Evolutionary conservation across 2,888 invertebrate species (phyloP), one percentile per base, ranked within the genome.

Genomic region (Ornithoptera priamus): DNA sequence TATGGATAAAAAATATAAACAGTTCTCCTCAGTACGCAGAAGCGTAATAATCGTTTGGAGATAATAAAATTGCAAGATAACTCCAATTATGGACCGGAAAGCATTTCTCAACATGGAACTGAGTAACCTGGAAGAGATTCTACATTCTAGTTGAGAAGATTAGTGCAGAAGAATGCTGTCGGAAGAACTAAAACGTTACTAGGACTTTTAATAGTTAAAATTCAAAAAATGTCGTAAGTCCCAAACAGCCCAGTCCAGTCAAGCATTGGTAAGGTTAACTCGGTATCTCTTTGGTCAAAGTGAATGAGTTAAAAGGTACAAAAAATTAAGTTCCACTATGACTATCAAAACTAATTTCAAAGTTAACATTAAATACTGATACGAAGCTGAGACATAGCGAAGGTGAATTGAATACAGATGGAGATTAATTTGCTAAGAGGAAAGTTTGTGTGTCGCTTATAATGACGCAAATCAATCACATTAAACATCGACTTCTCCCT

Each of bases 221-320:
- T 58, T 61, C 56, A 63, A 67, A 64, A 64, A 57, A 56, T 80
- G 84, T 86, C 87, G 85, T 85, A 81, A 85, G 89, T 88, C 88
- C 39, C 82, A 83, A 81, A 85, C 84, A 86, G 89, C 89, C 89
- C 91, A 89, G 90, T 88, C 90, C 90, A 79, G 78, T 81, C 80
- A 75, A 76, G 78, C 80, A 79, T 80, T 80, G 90, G 90, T 91
- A 90, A 91, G 89, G 83, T 85, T 82, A 77, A 75, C 74, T 77
- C 74, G 70, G 39, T 75, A 72, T 74, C 72, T 74, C 73, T 62
- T 63, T 50, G 50, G 56, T 65, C 39, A 67, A 50, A 39, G 39
- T 58, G 36, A 64, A 70, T 71, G 79, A 80, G 84, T 84, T 84
- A 85, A 88, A 88, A 85, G 83, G 81, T 82, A 76, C 85, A 83